Base-by-base conservation (phyloP, 2,888 invertebrate genomes). In the Drosophila subquinaria region DNA sequence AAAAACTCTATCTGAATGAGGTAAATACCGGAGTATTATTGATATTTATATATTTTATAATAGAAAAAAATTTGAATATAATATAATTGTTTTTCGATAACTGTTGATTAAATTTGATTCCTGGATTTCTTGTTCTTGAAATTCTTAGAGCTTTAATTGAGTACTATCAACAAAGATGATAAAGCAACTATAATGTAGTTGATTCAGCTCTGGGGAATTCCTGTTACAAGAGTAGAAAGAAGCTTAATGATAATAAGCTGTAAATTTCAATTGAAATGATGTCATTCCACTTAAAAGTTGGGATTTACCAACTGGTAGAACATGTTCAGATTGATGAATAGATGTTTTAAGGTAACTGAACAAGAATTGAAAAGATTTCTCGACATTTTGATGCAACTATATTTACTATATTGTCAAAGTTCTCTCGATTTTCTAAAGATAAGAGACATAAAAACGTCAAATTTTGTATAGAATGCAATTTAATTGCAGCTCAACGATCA, bases 241-340 rank as follows among this genome's bases (percentile, higher is more conserved):
- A 45, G 20, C 35, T 45, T 43, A n/a, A 35, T 20, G 43, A 56
- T 43, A 56, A 43, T 43, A 23, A 53, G 27, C 53, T 53, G 30
- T 6, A 35, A 43, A 43, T 15, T 45, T 13, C 43, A 45, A n/a
- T 56, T 33, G n/a, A 43, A 35, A 27, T 57, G 56, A 57, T 57
- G 56, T 57, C 56, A 57, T 57, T 23, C 2, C 1, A 51, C 33
- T 50, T 51, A 20, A 33, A 35, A 13, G 13, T 51, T 51, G 51
- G 51, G 8, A 13, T 35, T 35, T 20, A 51, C 51, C 51, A 51
- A 30, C 30, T 40, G 40, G 1, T n/a, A 10, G n/a, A n/a, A 8
- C n/a, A 38, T 38, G 1, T 15, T 15, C 47, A 15, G 27, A n/a
- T 47, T 30, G 15, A 27, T 27, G 17, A 20, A 15, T 8, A 3